A percentile compares a stretch with the other conserved stretches of the same genome.
phyloP scores from a whole-genome alignment of 2,888 invertebrate genomes.

The Chrysolina americana region DNA sequence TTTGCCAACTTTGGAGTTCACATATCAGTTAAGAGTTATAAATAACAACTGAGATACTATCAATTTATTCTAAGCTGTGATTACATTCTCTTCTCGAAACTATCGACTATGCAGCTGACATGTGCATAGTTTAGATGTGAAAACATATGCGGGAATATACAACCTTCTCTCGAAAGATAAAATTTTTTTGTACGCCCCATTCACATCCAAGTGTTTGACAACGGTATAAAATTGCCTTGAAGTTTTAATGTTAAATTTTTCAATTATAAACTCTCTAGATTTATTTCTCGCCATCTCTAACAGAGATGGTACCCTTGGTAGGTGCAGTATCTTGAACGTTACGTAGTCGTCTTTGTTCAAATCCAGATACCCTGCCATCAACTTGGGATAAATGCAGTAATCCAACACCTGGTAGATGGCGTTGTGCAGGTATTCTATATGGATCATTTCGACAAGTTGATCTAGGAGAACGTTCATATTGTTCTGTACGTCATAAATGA shows the following conservation, averaged over 20 bases:
- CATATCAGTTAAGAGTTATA: too few relatives aligned
- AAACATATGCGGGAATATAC: conserved; percentile 47
- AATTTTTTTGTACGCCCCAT: conserved; percentile 54
- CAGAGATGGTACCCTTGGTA: conserved; percentile 55
- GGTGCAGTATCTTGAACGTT: conserved; percentile 45
- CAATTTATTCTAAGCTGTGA: too few relatives aligned
- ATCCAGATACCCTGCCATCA: conserved; percentile 43
- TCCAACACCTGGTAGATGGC: conserved; percentile 49
- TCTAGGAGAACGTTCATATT: conserved; percentile 39
- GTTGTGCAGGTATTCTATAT: conserved; percentile 49
- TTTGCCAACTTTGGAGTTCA: too few relatives aligned
- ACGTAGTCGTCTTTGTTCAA: conserved; percentile 48
- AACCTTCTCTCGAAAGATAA: conserved; percentile 56
- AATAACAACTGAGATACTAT: too few relatives aligned
- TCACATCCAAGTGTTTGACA: conserved; percentile 52
- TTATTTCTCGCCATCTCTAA: conserved; percentile 59
- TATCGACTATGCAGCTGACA: not conserved
- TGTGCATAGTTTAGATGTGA: conserved; percentile 29
- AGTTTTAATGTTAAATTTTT: conserved; percentile 45
- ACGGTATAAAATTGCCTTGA: conserved; percentile 54
- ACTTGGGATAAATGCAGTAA: conserved; percentile 50
- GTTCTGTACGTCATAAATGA: conserved; percentile 49
- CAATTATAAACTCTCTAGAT: conserved; percentile 53
- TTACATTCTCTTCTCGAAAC: not conserved
- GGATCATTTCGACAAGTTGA: conserved; percentile 44